Base-by-base conservation (phyloP, 2,797 vertebrate species). In the Carapus acus region DNA sequence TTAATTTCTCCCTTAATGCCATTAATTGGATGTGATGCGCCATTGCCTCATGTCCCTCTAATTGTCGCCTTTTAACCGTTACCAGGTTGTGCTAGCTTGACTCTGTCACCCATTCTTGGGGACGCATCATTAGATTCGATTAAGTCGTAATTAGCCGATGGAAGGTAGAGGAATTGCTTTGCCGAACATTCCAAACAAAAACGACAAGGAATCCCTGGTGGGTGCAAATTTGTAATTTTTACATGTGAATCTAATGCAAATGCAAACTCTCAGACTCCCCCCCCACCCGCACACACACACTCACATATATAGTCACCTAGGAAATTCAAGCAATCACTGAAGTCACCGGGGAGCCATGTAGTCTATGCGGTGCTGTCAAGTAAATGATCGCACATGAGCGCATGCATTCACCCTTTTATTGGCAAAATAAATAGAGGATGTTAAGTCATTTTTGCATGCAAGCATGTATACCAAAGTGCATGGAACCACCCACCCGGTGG, bases 11-110 rank as follows among this genome's bases (percentile, higher is more conserved):
- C 72, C 58, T 61, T 70, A 82, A 83, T 79, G 62, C 59, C 76
- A 78, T 87, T 86, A 88, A 88, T 85, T 72, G 74, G 62, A 78
- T 80, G 83, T 77, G 81, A 83, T 69, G 86, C 77, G 78, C 82
- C 81, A 76, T 82, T 67, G 57, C 61, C 78, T 74, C 65, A 73
- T 73, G 76, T 81, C 71, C 66, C 67, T 79, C 71, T 70, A 78
- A 64, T 73, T 73, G 66, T 79, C 58, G 73, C 75, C 63, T 68
- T 58, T 9, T 27, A 4, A 14, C 49, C 34, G 59, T 47, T 66
- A 51, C 64, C 67, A 54, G 60, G 67, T 55, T 68, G 70, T 66
- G 62, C 49, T 66, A 71, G 55, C 49, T 63, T 57, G 70, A 67
- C 55, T 64, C 61, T 69, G 59, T 79, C 76, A 75, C 74, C 66